Base-by-base conservation (phyloP, 2,888 invertebrate genomes). In the Melinopterus prodromus region DNA sequence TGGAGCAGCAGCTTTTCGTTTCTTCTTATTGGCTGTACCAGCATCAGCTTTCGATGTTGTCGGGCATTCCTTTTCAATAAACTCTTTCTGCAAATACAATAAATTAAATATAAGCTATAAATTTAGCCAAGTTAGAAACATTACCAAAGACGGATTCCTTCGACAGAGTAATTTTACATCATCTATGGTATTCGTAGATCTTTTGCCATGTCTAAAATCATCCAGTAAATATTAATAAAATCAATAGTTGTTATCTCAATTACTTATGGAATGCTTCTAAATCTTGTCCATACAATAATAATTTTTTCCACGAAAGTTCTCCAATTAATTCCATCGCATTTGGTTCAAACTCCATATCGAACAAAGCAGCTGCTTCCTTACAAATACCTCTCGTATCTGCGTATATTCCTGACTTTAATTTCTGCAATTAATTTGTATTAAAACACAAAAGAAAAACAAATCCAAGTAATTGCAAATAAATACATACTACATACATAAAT, bases 231-330 rank as follows among this genome's bases (percentile, higher is more conserved):
- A 26, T 26, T 53, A n/a, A 69, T 16, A 79, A 26, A 35, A 37
- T 16, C 14, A 72, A 71, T 16, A 14, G 16, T 70, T 26, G 1
- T 70, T 70, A 79, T 77, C 77, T 53, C 70, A 84, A 88, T 86
- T 89, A 94, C 94, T 92, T 93, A 15, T 93, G 91, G 90, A 94
- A 94, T 69, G 91, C 91, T 88, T 94, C 94, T 81, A 94, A 89
- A 88, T 94, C 94, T 14, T 88, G 83, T 4, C 91, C 92, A 85
- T 92, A 92, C 0, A 90, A 84, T 35, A 88, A 86, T 74, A 92
- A 84, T 86, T 93, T 93, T 86, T 91, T 91, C 88, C 91, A 92
- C 15, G 92, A 88, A 5, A 93, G 86, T 86, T 94, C 94, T 0
- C 92, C 89, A 76, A 94, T 90, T 12, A 93, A 87, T 82, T 93